Percentiles rank a stretch among this genome's conserved stretches.
phyloP scores from a whole-genome alignment of 2,797 vertebrate genomes.

The Danio albolineatus region DNA sequence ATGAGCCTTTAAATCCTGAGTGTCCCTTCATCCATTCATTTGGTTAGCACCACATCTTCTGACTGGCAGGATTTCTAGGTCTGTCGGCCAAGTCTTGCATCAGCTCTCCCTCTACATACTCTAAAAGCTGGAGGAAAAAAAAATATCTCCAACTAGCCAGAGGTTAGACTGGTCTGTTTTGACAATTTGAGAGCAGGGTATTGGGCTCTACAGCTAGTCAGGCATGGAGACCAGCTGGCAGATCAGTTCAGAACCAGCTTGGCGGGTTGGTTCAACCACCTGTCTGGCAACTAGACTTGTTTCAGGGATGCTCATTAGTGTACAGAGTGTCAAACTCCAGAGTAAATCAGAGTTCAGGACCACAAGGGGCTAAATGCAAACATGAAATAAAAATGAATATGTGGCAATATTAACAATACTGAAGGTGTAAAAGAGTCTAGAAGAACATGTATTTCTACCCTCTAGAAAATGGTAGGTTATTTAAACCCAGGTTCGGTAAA shows the following conservation, averaged over 20 bases:
- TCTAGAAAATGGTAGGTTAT: too few species aligned
- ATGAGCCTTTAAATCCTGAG: background rate
- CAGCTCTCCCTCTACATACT: constrained; percentile 8
- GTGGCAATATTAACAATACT: background rate
- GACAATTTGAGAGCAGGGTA: background rate
- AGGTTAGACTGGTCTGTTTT: background rate
- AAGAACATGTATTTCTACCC: too few species aligned
- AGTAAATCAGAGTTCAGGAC: background rate
- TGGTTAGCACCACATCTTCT: constrained; percentile 45
- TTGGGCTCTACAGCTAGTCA: background rate
- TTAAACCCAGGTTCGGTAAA: too few species aligned
- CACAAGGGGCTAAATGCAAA: background rate
- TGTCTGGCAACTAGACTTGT: constrained; percentile 22
- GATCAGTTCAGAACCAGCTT: constrained; percentile 23
- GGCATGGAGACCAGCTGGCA: constrained; percentile 5
- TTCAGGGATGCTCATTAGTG: constrained; percentile 16
- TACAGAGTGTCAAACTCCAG: background rate
- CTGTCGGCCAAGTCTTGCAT: constrained; percentile 11
- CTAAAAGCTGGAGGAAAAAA: constrained; percentile 10
- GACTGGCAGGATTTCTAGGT: constrained; percentile 5
- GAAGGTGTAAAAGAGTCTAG: background rate
- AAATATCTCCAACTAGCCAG: background rate
- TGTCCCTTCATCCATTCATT: constrained; percentile 5
- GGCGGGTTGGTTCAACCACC: background rate
- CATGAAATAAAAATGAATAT: background rate